A percentile compares a stretch with the other conserved stretches of the same genome.
Conservation (phyloP, 2,888 invertebrate species). For the Clostera curtula region DNA sequence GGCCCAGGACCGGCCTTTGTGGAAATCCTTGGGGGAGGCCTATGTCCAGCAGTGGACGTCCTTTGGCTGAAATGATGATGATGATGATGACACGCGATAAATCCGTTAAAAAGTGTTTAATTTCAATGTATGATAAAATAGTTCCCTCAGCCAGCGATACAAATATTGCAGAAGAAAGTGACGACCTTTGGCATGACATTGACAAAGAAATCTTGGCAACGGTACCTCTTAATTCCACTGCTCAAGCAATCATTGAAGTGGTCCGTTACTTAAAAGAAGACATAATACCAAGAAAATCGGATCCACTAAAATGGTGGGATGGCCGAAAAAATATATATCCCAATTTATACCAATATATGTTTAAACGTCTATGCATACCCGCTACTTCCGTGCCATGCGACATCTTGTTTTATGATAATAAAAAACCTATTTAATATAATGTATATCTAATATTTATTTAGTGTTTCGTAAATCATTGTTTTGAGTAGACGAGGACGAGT, state of each 20-base stretch:
- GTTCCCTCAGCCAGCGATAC: too few relatives aligned
- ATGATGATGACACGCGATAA: too few relatives aligned
- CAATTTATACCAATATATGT: constrained; percentile 4
- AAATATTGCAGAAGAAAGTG: constrained; percentile 3
- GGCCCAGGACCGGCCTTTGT: too few relatives aligned
- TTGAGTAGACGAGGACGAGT: too few relatives aligned
- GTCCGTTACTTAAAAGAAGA: constrained; percentile 5
- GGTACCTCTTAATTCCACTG: constrained; percentile 6
- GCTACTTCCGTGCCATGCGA: constrained; percentile 6
- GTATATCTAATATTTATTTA: too few relatives aligned
- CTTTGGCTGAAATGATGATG: too few relatives aligned
- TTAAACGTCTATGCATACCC: constrained; percentile 5
- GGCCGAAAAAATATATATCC: constrained; percentile 1
- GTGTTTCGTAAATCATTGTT: too few relatives aligned
- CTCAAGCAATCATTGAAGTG: constrained; percentile 6
- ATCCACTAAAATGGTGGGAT: constrained; percentile 5
- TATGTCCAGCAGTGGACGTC: too few relatives aligned
- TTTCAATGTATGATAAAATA: too few relatives aligned
- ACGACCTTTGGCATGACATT: constrained; percentile 6
- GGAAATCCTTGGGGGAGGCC: too few relatives aligned
- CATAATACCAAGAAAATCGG: constrained; percentile 4
- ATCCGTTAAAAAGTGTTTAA: too few relatives aligned
- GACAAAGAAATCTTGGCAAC: constrained; percentile 5
- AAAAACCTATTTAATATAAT: too few relatives aligned
- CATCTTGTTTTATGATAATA: constrained; percentile 3